phyloP scores from a whole-genome alignment of 2,113 vertebrate species.

The Poicephalus meyeri region DNA sequence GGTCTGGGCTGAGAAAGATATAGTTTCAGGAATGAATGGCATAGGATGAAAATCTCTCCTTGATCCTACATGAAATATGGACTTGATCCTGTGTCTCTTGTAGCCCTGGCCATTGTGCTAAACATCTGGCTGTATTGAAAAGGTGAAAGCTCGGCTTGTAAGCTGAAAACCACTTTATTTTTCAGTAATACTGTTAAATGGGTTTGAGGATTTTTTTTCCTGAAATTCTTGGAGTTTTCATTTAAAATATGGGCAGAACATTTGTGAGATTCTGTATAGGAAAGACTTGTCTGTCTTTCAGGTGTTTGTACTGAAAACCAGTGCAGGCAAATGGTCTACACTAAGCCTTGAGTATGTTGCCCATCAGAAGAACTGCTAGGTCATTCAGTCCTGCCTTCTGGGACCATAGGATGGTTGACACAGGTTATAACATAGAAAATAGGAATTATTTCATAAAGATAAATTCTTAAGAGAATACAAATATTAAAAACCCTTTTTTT shows the following conservation, averaged over 20 bases:
- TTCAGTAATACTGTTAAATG: not conserved
- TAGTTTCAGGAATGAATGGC: not conserved
- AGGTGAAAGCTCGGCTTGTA: not conserved
- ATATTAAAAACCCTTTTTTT: fast-evolving
- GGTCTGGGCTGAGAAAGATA: not conserved
- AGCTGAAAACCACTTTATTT: not conserved
- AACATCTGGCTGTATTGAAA: not conserved
- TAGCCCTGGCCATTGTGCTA: not conserved
- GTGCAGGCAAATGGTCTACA: not conserved
- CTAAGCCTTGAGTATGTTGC: not conserved
- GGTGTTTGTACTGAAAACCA: not conserved
- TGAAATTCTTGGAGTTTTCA: not conserved
- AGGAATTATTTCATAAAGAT: not conserved
- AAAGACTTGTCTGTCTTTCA: not conserved
- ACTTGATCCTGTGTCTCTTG: not conserved
- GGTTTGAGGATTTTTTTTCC: not conserved
- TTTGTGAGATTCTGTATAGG: not conserved
- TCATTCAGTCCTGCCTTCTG: not conserved
- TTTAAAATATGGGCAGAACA: not conserved
- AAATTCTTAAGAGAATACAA: not conserved
- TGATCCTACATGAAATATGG: not conserved
- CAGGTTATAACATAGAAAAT: not conserved
- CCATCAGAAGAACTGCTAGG: not conserved
- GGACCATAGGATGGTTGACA: not conserved
- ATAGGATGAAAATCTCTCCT: not conserved